Evolutionary conservation across 1,140 invertebrate species (phyloP), one percentile per base, ranked within the genome.

Genomic region (Helicoverpa armigera): DNA sequence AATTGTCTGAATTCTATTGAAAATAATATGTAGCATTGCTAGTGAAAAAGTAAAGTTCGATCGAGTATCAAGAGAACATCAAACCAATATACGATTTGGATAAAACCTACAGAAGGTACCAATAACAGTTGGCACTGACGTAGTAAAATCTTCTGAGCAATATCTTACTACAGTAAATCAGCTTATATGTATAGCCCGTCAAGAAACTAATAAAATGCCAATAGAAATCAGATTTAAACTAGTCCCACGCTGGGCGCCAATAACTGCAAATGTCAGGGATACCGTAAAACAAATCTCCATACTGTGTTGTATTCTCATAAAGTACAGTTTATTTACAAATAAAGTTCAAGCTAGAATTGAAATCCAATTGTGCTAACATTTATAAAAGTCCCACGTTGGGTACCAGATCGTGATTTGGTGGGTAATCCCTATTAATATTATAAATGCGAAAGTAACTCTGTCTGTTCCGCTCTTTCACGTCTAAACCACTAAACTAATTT

Each of bases 181-280:
- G 23, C 23, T 23, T 23, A 23, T 23, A n/a, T 7, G 35, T 16
- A 35, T 58, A 58, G 56, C 18, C 56, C 23, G 11, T 60, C 35
- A 58, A 72, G 18, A 23, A 23, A 23, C 23, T 23, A 23, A 23
- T 23, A 23, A 23, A 1, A 23, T n/a, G n/a, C 29, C 16, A 63
- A 67, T 60, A 10, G 63, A 4, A 67, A 69, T 76, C 48, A 73
- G 12, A 60, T 48, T 53, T 23, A 73, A 82, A 50, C 43, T 48
- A 29, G 81, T 50, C 77, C 83, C 84, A 85, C 82, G 76, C 70
- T 82, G 86, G 86, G 86, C 84, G 84, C 84, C 86, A 74, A 73
- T 73, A 73, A 48, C 23, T 2, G 11, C 16, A 72, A 54, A 72
- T 54, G 23, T 56, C 50, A 69, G 29, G 7, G 2, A n/a, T 51